Evolutionary conservation across 2,113 vertebrate genomes (phyloP), one percentile per base, ranked within the genome.

Genomic region (Galbula dea): DNA sequence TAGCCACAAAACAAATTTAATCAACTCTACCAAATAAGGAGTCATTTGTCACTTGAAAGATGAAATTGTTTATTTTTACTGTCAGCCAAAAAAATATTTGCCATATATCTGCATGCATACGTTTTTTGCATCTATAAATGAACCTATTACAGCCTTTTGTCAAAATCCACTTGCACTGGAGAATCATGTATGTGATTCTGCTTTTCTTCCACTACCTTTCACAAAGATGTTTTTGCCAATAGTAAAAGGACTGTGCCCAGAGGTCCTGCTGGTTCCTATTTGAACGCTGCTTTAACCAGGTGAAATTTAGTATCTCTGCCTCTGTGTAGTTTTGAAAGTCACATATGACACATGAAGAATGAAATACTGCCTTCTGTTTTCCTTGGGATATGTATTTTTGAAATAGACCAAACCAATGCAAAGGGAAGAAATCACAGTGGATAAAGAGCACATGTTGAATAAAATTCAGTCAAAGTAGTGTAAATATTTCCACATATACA

Each of bases 1-100:
- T 63, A 86, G 9, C 24, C 68, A 65, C 59, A 80, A 96, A 96
- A 88, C 55, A 95, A 86, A 96, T 95, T 74, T 95, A 96, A 96
- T 96, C 91, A 95, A 88, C 79, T 93, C 80, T 95, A 55, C 75
- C 75, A 91, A 93, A 92, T 57, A 89, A 82, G 62, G 90, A 83
- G 55, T 83, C n/a, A 78, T 94, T 95, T 86, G 75, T 96, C 89
- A 77, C 48, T 87, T 95, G 82, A 94, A 96, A 95, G 51, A 94
- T 86, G 16, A 91, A 95, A 88, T 75, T 88, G 67, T 89, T 96
- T 92, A 82, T 85, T 92, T 93, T 83, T 83, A 55, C 15, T 83
- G 78, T 77, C 87, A 94, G 71, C 39, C 34, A 80, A 59, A 82
- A 36, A 87, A 34, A 41, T n/a, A 76, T 46, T 85, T 79, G 39